A percentile compares a stretch with the other conserved stretches of the same genome.
These are phyloP conservation scores for Zygogramma bicolorata DNA, from an alignment of 2,888 invertebrate species.

Conservation along the genomic window DNA sequence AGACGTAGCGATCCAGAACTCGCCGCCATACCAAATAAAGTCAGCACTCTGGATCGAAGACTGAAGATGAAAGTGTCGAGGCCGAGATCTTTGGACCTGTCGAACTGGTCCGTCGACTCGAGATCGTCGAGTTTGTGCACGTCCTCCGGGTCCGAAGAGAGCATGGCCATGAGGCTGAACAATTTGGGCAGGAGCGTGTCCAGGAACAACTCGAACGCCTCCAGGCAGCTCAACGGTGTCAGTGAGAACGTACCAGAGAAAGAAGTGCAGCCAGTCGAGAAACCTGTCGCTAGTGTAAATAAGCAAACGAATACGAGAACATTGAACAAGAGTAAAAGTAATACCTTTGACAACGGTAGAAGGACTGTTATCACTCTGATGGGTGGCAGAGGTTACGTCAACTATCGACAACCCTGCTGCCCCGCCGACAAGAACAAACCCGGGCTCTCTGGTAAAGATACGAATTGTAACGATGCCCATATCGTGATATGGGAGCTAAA, in stretches of 20 bases:
- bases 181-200: slow-evolving; percentile 75
- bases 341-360: slow-evolving; percentile 65
- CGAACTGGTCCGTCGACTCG: slow-evolving; percentile 91
- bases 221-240: slow-evolving; percentile 70
- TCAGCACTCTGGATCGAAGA: slow-evolving; percentile 84
- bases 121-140: slow-evolving; percentile 79
- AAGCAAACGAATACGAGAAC: slow-evolving; percentile 53
- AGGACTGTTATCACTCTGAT: slow-evolving; percentile 87
- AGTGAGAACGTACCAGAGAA: slow-evolving; percentile 52
- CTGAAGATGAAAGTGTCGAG: slow-evolving; percentile 85
- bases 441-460: slow-evolving; percentile 68
- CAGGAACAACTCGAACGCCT: slow-evolving; percentile 81
- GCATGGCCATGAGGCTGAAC: slow-evolving; percentile 75
- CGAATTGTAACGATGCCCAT: slow-evolving; percentile 88
- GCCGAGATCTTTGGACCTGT: slow-evolving; percentile 84
- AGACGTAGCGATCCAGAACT: slow-evolving; percentile 87
- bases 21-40: slow-evolving; percentile 85
- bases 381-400: slow-evolving; percentile 90
- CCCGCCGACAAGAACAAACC: slow-evolving; percentile 68
- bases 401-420: slow-evolving; percentile 84
- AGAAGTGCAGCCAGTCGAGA: slow-evolving; percentile 43
- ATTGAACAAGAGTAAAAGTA: slow-evolving; percentile 51
- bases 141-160: slow-evolving; percentile 89
- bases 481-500: slow-evolving; percentile 92
- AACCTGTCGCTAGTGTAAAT: slow-evolving; percentile 31